Evolutionary conservation across 2,113 vertebrate genomes (phyloP).

Genomic region (Callospermophilus lateralis): DNA sequence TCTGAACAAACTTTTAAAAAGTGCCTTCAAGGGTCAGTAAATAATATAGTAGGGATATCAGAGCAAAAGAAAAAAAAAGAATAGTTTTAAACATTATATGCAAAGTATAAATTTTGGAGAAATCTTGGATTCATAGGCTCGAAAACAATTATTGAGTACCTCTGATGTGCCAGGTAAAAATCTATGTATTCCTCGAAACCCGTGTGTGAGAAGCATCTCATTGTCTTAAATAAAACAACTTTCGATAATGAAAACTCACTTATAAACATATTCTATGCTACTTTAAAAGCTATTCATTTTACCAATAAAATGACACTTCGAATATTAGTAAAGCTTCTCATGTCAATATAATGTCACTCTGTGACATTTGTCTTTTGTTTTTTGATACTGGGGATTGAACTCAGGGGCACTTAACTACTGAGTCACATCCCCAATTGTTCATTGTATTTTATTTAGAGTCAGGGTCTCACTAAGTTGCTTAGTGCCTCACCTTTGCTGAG

Average conservation of each 20-base stretch:
- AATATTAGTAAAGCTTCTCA: neutral
- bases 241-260: neutral
- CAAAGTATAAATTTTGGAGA: neutral
- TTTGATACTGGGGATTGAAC: too few relatives aligned
- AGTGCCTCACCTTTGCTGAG: too few relatives aligned
- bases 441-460: too few relatives aligned
- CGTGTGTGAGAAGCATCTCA: neutral
- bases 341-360: neutral
- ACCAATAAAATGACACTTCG: neutral
- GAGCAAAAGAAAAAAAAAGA: neutral
- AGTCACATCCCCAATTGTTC: too few relatives aligned
- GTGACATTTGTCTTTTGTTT: neutral
- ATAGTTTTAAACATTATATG: neutral
- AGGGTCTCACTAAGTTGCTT: too few relatives aligned
- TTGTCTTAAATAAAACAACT: constrained; percentile 24
- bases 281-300: neutral
- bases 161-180: neutral
- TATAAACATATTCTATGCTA: neutral
- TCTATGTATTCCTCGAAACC: neutral
- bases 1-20: neutral
- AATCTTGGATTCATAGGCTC: neutral
- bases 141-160: neutral
- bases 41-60: neutral
- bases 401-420: too few relatives aligned
- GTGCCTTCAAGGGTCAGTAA: neutral